phyloP scores from a whole-genome alignment of 2,888 invertebrate genomes.

The Melangyna quadrimaculata region DNA sequence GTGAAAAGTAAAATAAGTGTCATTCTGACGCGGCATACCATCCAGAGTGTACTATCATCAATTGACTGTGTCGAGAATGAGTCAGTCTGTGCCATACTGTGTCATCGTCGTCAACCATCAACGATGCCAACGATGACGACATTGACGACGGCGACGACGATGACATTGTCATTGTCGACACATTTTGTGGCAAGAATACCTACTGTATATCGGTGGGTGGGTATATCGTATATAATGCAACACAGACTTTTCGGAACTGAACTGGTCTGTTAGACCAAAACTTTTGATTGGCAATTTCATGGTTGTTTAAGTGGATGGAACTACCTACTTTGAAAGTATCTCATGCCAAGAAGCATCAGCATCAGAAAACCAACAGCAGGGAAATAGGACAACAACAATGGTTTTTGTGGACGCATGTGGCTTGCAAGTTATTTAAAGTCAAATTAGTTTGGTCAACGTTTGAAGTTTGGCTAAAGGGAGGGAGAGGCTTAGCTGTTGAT shows the following conservation, averaged over 20 bases:
- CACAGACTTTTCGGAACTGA: background rate
- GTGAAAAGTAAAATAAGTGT: conserved; percentile 37
- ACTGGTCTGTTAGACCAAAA: conserved; percentile 32
- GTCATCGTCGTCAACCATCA: conserved; percentile 13
- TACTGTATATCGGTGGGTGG: background rate
- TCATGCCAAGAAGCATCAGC: conserved; percentile 17
- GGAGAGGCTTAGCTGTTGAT: background rate
- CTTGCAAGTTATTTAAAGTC: conserved; percentile 50
- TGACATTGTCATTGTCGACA: conserved; percentile 47
- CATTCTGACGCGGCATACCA: conserved; percentile 15
- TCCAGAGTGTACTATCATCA: conserved; percentile 22
- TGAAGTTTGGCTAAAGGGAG: conserved; percentile 10
- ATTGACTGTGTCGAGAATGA: conserved; percentile 40
- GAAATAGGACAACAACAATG: background rate
- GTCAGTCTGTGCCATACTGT: conserved; percentile 9
- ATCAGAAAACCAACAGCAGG: background rate
- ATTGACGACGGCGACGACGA: background rate
- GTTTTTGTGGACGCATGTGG: conserved; percentile 26
- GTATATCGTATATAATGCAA: conserved; percentile 1
- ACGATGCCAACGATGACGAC: background rate
- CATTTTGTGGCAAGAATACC: conserved; percentile 20
- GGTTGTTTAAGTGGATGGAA: conserved; percentile 52
- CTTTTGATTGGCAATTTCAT: conserved; percentile 70
- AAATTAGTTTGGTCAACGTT: conserved; percentile 60
- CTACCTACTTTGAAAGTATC: conserved; percentile 25